A percentile compares a stretch with the other conserved stretches of the same genome.
Evolutionary conservation across 1,140 invertebrate species (phyloP).

Genomic region (Agrilus planipennis): DNA sequence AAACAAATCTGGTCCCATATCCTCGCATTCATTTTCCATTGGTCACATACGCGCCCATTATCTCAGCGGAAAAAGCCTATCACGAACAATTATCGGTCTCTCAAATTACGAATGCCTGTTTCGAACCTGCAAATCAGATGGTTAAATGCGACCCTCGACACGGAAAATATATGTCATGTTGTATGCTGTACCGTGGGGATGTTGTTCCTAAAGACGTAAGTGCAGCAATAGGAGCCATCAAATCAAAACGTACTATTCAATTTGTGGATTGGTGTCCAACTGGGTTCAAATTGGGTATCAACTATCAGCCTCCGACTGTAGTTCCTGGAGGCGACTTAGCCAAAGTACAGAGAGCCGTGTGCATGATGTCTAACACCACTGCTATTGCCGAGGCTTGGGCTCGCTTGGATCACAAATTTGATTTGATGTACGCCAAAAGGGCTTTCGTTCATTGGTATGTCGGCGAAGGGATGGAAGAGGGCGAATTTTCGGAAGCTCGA

Average conservation of each 20-base stretch:
- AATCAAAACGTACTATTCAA: constrained; percentile 47
- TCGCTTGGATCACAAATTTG: constrained; percentile 66
- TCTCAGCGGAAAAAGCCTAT: constrained; percentile 43
- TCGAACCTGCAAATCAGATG: constrained; percentile 45
- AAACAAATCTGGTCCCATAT: constrained; percentile 50
- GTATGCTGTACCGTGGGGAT: constrained; percentile 52
- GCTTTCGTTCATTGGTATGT: constrained; percentile 77
- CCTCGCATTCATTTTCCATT: constrained; percentile 62
- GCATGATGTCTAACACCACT: constrained; percentile 68
- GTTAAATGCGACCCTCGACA: constrained; percentile 47
- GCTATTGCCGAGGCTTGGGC: constrained; percentile 63
- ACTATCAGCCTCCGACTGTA: constrained; percentile 54
- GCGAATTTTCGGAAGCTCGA: constrained; percentile 70
- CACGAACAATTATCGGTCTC: constrained; percentile 42
- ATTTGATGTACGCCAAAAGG: constrained; percentile 66
- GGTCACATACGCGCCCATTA: constrained; percentile 50
- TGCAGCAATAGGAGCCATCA: constrained; percentile 52
- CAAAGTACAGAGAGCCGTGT: constrained; percentile 51
- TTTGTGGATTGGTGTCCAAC: constrained; percentile 66
- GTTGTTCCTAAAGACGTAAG: constrained; percentile 62
- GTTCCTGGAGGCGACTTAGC: constrained; percentile 63
- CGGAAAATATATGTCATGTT: constrained; percentile 44
- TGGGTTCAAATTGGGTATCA: constrained; percentile 52
- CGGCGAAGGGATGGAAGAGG: constrained; percentile 73
- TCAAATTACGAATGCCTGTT: constrained; percentile 42